Percentiles rank a stretch among this genome's conserved stretches.
Conservation (phyloP, 2,113 vertebrate genomes). For the Oncorhynchus keta region DNA sequence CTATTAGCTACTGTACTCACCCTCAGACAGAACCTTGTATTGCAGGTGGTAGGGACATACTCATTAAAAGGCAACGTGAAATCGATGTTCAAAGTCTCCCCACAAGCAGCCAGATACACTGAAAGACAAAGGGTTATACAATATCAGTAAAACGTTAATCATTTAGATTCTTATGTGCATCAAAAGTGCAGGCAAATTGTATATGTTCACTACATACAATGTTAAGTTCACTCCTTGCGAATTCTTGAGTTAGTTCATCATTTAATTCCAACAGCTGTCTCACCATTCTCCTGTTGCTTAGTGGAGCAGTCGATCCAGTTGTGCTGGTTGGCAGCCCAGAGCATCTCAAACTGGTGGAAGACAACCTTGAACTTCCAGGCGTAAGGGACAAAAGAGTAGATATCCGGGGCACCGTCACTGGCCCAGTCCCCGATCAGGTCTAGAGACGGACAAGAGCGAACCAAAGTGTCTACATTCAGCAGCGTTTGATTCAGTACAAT, state of each 20-base stretch:
- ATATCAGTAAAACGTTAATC: no score
- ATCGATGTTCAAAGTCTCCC: conserved; percentile 93
- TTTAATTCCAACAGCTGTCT: conserved; percentile 32
- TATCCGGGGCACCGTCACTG: conserved; percentile 92
- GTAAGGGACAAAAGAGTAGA: conserved; percentile 97
- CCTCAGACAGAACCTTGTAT: conserved; percentile 87
- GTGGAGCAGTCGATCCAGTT: conserved; percentile 99
- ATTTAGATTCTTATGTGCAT: no score
- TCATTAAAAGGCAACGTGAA: conserved; percentile 96
- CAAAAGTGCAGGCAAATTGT: no score
- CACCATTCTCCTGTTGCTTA: conserved; percentile 98
- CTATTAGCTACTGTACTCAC: conserved; percentile 66
- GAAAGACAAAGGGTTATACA: conserved; percentile 30
- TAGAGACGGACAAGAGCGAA: conserved; percentile 42
- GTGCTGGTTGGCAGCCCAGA: conserved; percentile 98
- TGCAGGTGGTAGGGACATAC: conserved; percentile 92
- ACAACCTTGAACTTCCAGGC: conserved; percentile 98
- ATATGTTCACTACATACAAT: no score
- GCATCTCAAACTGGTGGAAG: conserved; percentile 99
- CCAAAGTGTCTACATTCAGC: neutral
- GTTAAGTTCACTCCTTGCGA: no score
- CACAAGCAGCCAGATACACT: conserved; percentile 98
- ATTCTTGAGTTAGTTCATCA: neutral
- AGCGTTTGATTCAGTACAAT: neutral
- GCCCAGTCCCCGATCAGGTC: conserved; percentile 98